Percentiles rank a stretch among this genome's conserved stretches.
Conservation (phyloP, 2,888 invertebrate species). For the Hemithea aestivaria region DNA sequence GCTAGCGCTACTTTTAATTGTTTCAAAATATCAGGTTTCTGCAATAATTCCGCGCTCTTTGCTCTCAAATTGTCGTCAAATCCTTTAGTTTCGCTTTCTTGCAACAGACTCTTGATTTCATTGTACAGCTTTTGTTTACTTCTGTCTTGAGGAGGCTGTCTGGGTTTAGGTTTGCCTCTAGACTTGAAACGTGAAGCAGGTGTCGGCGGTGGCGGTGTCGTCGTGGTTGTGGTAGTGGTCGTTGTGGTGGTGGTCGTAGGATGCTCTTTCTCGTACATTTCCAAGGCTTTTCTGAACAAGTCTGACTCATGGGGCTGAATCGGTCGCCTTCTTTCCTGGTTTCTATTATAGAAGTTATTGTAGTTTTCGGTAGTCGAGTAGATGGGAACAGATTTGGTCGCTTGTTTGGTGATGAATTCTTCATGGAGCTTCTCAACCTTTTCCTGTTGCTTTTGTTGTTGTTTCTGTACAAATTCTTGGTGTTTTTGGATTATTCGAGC, state of each 20-base stretch:
- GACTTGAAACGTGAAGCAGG: constrained; percentile 60
- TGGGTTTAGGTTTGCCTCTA: constrained; percentile 54
- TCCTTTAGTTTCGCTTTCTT: constrained; percentile 79
- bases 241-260: constrained; percentile 84
- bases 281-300: constrained; percentile 82
- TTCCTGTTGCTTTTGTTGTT: constrained; percentile 87
- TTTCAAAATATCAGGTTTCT: constrained; percentile 85
- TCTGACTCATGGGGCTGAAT: constrained; percentile 82
- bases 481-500: constrained; percentile 86
- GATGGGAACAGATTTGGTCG: constrained; percentile 79
- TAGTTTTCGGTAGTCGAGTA: constrained; percentile 72
- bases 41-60: constrained; percentile 78
- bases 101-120: constrained; percentile 75
- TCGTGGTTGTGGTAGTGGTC: constrained; percentile 82
- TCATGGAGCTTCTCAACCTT: constrained; percentile 86
- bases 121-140: constrained; percentile 79
- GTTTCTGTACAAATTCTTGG: constrained; percentile 87
- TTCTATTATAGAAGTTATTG: constrained; percentile 59
- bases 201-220: constrained; percentile 48
- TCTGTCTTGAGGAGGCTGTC: constrained; percentile 69
- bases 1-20: constrained; percentile 86
- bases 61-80: constrained; percentile 73
- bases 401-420: constrained; percentile 84
- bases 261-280: constrained; percentile 83
- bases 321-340: constrained; percentile 66